Percentiles rank a stretch among this genome's conserved stretches.
Conservation (phyloP, 37 sponge, comb jelly and placozoan species). For the Crambe crambe region DNA sequence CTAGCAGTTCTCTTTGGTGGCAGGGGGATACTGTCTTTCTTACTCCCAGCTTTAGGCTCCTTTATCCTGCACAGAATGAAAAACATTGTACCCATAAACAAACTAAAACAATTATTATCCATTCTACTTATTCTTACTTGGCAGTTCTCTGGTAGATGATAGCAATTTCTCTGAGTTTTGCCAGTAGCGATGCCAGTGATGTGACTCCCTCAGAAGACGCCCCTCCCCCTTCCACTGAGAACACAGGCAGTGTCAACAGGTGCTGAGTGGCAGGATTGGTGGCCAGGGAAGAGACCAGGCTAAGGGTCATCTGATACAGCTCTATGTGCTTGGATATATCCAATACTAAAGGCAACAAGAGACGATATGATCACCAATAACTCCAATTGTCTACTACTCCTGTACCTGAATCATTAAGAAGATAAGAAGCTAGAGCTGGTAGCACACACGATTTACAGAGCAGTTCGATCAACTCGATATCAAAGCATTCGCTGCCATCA, state of each 20-base stretch:
- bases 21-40: not conserved
- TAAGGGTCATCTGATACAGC: slow-evolving; percentile 70
- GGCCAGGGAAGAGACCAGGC: slow-evolving; percentile 50
- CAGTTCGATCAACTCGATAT: slow-evolving; percentile 23
- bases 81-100: not conserved
- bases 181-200: slow-evolving; percentile 39
- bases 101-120: not conserved
- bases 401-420: slow-evolving; percentile 84
- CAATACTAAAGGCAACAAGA: slow-evolving; percentile 52
- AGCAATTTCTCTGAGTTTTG: slow-evolving; percentile 48
- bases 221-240: slow-evolving; percentile 14
- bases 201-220: slow-evolving; percentile 5
- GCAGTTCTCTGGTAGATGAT: slow-evolving; percentile 58
- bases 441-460: slow-evolving; percentile 71
- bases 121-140: slow-evolving; percentile 16
- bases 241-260: slow-evolving; percentile 52
- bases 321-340: slow-evolving; percentile 86
- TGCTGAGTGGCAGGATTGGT: slow-evolving; percentile 30
- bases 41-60: slow-evolving; percentile 7
- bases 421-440: slow-evolving; percentile 76
- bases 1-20: not conserved
- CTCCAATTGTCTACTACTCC: not conserved
- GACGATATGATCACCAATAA: not conserved
- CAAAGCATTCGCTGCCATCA: not conserved
- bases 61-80: not conserved